Percentiles rank a stretch among this genome's conserved stretches.
These are phyloP conservation scores for Zaprionus obscuricornis DNA, from an alignment of 2,888 invertebrate genomes.

Conservation along the genomic window DNA sequence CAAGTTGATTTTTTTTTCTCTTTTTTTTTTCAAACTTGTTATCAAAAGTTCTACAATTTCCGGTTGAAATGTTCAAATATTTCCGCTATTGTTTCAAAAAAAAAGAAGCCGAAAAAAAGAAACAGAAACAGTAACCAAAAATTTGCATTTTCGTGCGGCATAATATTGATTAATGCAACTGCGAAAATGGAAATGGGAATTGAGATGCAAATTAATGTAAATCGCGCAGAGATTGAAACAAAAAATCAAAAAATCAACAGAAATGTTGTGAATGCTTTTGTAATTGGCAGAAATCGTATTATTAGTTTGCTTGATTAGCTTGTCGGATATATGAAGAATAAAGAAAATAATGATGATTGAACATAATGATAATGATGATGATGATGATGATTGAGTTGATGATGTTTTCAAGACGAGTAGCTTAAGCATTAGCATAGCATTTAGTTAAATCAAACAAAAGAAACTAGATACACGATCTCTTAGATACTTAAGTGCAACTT, in stretches of 20 bases:
- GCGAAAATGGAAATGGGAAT: conserved; percentile 3
- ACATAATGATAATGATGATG: conserved; percentile 23
- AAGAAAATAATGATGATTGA: conserved; percentile 1
- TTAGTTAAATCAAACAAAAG: conserved; percentile 40
- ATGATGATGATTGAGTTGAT: too few species aligned
- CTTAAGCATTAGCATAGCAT: conserved; percentile 47
- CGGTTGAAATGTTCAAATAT: conserved; percentile 30
- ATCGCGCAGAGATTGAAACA: conserved; percentile 6
- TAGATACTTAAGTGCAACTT: conserved; percentile 35
- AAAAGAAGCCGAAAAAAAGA: background rate
- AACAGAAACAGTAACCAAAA: background rate
- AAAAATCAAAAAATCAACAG: too few species aligned
- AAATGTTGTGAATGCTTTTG: conserved; percentile 25
- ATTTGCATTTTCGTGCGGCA: conserved; percentile 37
- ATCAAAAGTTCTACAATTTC: conserved; percentile 52
- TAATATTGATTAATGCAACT: conserved; percentile 12
- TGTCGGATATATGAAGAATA: background rate
- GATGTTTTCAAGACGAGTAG: conserved; percentile 12
- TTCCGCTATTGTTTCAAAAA: conserved; percentile 28
- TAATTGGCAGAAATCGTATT: conserved; percentile 47
- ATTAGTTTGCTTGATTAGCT: conserved; percentile 42
- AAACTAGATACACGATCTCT: conserved; percentile 14
- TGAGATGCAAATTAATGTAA: conserved; percentile 36
- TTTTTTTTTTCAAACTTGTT: conserved; percentile 39
- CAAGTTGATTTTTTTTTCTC: conserved; percentile 1